Base-by-base conservation (phyloP, 2,113 vertebrate genomes). In the Nerophis lumbriciformis region DNA sequence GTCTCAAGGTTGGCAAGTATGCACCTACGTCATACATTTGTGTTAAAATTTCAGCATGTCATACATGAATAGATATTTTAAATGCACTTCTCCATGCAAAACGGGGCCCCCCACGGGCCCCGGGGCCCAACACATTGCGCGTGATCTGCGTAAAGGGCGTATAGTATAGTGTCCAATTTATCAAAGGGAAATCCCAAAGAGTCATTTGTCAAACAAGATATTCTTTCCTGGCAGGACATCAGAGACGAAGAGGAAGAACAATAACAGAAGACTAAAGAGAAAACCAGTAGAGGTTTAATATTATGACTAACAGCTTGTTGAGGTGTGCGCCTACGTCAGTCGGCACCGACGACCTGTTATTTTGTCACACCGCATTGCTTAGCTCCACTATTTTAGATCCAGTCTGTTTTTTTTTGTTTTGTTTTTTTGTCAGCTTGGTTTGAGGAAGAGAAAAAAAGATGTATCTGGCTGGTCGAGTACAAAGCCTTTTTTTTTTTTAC, bases 251-350 rank as follows among this genome's bases (percentile, higher is more conserved):
- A 48, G 48, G 69, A 53, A 59, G 39, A 51, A 63, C 61, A 67
- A 57, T 50, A 68, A 63, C 48, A 52, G 39, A 57, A 59, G 66
- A 76, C 76, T 71, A 79, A 83, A 87, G 69, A 70, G 45, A 66
- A 64, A 37, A 68, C 54, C 71, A 70, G 66, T 68, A 44, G 49
- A 65, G 59, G 59, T 53, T 81, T 79, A 84, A 71, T 87, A 84
- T 88, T 88, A 83, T 89, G 84, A 87, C 76, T 76, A 70, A 75
- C 77, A 69, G 71, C 59, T 82, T 76, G 77, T 53, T 50, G 48
- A 68, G 63, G 62, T 83, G 77, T 66, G 62, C 61, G 38, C 37
- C 53, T 73, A 65, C 61, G 69, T 82, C 71, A 75, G n/a, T 62
- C 78, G 77, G 69, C 80, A 76, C 48, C 44, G 11, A 48, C 44